phyloP scores from a whole-genome alignment of 2,888 invertebrate species.

The Scaptomyza tumidula region DNA sequence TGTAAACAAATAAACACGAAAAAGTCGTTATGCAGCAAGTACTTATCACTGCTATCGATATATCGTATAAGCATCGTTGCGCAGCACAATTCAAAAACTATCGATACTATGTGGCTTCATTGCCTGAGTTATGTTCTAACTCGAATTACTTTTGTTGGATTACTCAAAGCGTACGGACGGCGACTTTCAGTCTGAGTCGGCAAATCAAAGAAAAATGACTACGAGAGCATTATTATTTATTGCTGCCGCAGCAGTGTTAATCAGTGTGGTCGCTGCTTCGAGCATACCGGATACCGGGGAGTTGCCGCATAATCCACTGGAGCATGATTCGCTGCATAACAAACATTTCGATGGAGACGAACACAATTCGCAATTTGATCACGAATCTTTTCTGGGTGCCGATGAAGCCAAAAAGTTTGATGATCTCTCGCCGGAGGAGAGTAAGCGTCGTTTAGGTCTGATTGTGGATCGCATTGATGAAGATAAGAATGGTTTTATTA shows the following conservation, averaged over 20 bases:
- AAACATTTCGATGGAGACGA: slow-evolving; percentile 91
- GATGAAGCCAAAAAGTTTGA: slow-evolving; percentile 97
- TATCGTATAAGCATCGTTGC: not conserved
- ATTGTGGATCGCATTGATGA: slow-evolving; percentile 97
- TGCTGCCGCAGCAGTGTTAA: slow-evolving; percentile 50
- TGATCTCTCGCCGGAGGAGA: slow-evolving; percentile 97
- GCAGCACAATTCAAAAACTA: slow-evolving; percentile 20
- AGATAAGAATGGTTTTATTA: slow-evolving; percentile 92
- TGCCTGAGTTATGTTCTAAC: slow-evolving; percentile 16
- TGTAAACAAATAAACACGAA: not conserved
- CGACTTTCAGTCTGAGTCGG: not conserved
- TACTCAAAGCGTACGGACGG: slow-evolving; percentile 39
- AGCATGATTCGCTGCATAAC: slow-evolving; percentile 90
- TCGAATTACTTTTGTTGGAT: slow-evolving; percentile 43
- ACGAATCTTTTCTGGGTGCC: slow-evolving; percentile 98
- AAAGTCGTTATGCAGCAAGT: not conserved
- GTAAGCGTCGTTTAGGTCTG: slow-evolving; percentile 93
- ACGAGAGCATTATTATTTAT: slow-evolving; percentile 43
- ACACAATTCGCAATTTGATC: slow-evolving; percentile 96
- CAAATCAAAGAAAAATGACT: slow-evolving; percentile 23
- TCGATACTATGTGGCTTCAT: slow-evolving; percentile 34
- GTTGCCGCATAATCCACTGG: slow-evolving; percentile 86
- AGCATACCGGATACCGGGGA: slow-evolving; percentile 86
- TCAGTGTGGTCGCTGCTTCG: slow-evolving; percentile 46
- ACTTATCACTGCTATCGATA: not conserved